These are phyloP conservation scores for Gallirallus australis DNA, from an alignment of 2,797 vertebrate genomes.

Conservation along the genomic window DNA sequence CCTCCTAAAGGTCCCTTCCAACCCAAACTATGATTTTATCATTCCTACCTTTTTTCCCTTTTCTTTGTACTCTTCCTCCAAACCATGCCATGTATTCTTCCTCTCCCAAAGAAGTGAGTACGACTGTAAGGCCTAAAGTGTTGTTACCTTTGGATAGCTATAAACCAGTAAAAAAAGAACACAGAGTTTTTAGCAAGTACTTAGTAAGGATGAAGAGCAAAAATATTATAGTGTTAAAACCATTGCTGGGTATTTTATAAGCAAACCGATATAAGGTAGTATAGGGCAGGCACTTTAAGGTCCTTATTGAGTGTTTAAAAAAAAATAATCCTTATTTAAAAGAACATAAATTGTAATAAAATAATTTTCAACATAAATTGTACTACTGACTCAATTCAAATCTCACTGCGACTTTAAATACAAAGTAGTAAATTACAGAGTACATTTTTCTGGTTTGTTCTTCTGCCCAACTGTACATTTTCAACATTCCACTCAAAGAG, in stretches of 20 bases:
- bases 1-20: neutral
- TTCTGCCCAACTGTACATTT: neutral
- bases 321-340: neutral
- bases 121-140: neutral
- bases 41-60: neutral
- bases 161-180: neutral
- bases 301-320: neutral
- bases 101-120: neutral
- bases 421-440: neutral
- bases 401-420: neutral
- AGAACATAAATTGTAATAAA: neutral
- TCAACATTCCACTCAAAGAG: neutral
- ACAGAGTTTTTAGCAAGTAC: neutral
- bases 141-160: neutral
- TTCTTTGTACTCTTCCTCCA: neutral
- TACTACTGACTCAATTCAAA: neutral
- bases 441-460: neutral
- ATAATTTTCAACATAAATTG: neutral
- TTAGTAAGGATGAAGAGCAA: neutral
- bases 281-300: neutral
- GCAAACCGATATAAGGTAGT: neutral
- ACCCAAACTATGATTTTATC: neutral
- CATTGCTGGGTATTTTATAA: neutral
- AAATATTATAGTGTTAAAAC: neutral
- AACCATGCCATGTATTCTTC: accelerated